Conservation (phyloP, 2,888 invertebrate species). For the Cosmorhoe ocellata region DNA sequence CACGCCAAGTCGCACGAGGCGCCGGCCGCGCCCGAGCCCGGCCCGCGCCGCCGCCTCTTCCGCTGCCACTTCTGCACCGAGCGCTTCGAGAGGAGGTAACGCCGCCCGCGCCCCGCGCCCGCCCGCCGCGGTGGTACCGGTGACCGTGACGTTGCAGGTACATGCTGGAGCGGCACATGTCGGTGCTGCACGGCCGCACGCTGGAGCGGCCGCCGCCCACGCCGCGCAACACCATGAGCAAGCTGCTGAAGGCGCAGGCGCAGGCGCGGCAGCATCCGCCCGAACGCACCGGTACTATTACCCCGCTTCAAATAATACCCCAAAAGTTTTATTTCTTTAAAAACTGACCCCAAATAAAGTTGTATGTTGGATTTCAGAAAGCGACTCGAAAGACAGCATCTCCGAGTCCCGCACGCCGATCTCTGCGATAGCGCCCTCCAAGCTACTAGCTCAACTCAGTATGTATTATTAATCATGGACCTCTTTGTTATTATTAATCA, state of each 20-base stretch:
- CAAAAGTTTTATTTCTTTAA: too few relatives aligned
- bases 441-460: slow-evolving; percentile 56
- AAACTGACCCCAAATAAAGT: too few relatives aligned
- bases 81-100: slow-evolving; percentile 67
- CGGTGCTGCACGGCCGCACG: slow-evolving; percentile 65
- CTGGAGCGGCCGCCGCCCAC: slow-evolving; percentile 74
- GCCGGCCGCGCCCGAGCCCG: slow-evolving; percentile 22
- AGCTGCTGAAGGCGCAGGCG: slow-evolving; percentile 75
- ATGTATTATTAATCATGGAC: slow-evolving; percentile 30
- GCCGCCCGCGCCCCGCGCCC: too few relatives aligned
- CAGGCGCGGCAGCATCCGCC: slow-evolving; percentile 39
- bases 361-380: slow-evolving; percentile 37
- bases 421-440: slow-evolving; percentile 43
- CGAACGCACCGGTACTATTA: slow-evolving; percentile 12
- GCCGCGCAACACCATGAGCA: slow-evolving; percentile 79
- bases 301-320: too few relatives aligned
- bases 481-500: too few relatives aligned
- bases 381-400: slow-evolving; percentile 50
- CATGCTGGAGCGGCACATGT: slow-evolving; percentile 75
- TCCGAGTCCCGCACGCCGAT: slow-evolving; percentile 40
- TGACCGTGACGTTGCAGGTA: slow-evolving; percentile 42
- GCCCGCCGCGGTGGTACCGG: too few relatives aligned
- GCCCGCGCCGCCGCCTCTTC: slow-evolving; percentile 60
- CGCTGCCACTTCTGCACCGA: slow-evolving; percentile 73
- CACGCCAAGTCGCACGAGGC: slow-evolving; percentile 69